Conservation (phyloP, 2,888 invertebrate genomes). For the Trichopoda pennipes region DNA sequence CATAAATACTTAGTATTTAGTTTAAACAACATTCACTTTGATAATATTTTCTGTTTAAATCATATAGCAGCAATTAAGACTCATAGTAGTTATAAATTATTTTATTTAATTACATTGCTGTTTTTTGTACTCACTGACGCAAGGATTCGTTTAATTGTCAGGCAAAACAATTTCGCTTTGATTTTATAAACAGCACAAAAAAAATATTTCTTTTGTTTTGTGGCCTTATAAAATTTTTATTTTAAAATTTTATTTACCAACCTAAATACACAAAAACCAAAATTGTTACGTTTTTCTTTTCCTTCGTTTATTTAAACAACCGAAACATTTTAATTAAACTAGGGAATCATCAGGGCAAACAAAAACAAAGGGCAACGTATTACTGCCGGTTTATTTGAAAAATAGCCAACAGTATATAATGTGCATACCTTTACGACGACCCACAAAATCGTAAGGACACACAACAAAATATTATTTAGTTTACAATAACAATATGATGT, state of each 20-base stretch:
- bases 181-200: not conserved
- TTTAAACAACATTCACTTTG: not conserved
- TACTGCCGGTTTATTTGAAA: constrained; percentile 4
- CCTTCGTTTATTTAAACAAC: not conserved
- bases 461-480: not conserved
- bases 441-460: not conserved
- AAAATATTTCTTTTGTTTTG: not conserved
- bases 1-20: not conserved
- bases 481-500: constrained; percentile 19
- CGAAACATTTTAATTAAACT: not conserved
- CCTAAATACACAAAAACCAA: not conserved
- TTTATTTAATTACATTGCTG: constrained; percentile 29
- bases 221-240: not conserved
- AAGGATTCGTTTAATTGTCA: not conserved
- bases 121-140: not conserved
- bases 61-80: not conserved
- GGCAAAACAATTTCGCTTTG: not conserved
- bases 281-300: not conserved
- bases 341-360: not conserved
- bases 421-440: not conserved
- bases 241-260: not conserved
- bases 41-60: not conserved
- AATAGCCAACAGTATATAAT: not conserved
- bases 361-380: not conserved
- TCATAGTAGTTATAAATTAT: constrained; percentile 6